These are phyloP conservation scores for Thripadectes ignobilis DNA, from an alignment of 2,797 vertebrate genomes.

Conservation along the genomic window DNA sequence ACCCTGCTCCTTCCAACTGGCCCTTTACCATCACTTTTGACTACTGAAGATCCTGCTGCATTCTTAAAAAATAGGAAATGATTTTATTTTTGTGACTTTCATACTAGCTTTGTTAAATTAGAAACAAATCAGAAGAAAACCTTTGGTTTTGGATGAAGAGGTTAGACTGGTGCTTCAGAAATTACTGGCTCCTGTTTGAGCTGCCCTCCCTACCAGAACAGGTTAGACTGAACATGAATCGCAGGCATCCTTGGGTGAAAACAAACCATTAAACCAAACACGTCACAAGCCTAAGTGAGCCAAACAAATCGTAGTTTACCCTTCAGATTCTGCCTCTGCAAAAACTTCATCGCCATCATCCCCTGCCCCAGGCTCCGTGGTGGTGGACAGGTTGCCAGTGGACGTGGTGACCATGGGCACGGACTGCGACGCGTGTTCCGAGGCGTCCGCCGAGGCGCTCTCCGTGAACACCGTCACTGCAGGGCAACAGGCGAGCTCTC, in stretches of 20 bases:
- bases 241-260: neutral
- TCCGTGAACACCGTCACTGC: constrained; percentile 87
- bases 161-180: neutral
- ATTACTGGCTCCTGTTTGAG: neutral
- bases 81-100: neutral
- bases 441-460: constrained; percentile 81
- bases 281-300: neutral
- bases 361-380: constrained; percentile 76
- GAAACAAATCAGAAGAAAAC: neutral
- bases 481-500: neutral
- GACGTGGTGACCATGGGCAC: constrained; percentile 97
- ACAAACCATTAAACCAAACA: neutral
- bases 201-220: neutral
- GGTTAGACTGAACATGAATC: neutral
- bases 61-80: neutral
- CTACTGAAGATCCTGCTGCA: neutral
- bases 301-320: constrained; percentile 71
- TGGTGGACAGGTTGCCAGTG: constrained; percentile 82
- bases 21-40: neutral
- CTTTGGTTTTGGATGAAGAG: neutral
- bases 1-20: neutral
- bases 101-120: neutral
- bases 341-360: constrained; percentile 91
- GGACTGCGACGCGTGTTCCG: constrained; percentile 90
- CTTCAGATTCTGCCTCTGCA: constrained; percentile 89